Evolutionary conservation across 2,113 vertebrate species (phyloP).

Genomic region (Zosterops hypoxanthus): DNA sequence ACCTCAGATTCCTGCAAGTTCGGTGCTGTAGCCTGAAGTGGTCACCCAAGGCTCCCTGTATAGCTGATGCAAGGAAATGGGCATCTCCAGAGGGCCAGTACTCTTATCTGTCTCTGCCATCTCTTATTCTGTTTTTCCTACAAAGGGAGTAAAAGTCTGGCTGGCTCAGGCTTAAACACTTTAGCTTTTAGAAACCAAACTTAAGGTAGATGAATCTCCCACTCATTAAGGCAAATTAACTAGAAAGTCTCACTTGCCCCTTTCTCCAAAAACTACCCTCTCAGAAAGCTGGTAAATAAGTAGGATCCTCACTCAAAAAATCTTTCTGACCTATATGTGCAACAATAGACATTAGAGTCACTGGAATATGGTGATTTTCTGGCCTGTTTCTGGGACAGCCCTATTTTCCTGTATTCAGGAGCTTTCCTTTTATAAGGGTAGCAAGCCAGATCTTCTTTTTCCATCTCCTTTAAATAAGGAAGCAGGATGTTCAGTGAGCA

Average conservation of each 20-base stretch:
- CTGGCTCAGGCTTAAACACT: not conserved
- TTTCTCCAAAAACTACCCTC: not conserved
- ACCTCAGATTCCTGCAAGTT: not conserved
- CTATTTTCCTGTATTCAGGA: conserved; percentile 16
- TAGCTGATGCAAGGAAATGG: not conserved
- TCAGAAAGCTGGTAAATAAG: not conserved
- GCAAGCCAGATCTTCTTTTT: not conserved
- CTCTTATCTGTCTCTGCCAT: not conserved
- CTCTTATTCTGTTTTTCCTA: not conserved
- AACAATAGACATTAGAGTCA: conserved; percentile 21
- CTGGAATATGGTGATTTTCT: conserved; percentile 18
- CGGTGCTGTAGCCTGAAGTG: not conserved
- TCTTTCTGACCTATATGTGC: conserved; percentile 11
- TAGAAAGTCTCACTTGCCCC: not conserved
- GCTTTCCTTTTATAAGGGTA: not conserved
- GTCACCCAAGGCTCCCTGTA: not conserved
- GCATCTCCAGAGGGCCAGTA: not conserved
- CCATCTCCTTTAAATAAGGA: not conserved
- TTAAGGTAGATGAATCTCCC: not conserved
- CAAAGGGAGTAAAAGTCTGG: not conserved
- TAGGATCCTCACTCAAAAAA: not conserved
- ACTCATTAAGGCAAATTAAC: not conserved
- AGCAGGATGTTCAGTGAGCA: not conserved
- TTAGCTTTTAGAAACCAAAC: not conserved
- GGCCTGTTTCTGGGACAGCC: conserved; percentile 37